These are phyloP conservation scores for Glyphotaelius pellucidus DNA, from an alignment of 2,888 invertebrate genomes.

Conservation along the genomic window DNA sequence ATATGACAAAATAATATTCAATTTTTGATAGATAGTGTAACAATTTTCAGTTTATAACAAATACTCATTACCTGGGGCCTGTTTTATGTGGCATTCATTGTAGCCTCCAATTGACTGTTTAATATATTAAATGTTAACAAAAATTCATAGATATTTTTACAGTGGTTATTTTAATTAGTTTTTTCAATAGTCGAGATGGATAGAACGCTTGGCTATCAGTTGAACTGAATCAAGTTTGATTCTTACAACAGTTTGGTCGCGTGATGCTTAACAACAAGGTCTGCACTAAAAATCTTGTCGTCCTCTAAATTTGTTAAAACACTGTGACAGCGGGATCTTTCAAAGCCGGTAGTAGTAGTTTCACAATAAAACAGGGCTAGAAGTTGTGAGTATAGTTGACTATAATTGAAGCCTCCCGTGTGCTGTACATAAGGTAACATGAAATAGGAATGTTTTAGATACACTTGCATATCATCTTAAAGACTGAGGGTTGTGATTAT, in stretches of 20 bases:
- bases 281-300: neutral
- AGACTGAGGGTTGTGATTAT: slow-evolving; percentile 55
- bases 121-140: neutral
- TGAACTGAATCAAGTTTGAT: neutral
- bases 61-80: neutral
- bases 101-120: neutral
- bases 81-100: neutral
- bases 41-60: neutral
- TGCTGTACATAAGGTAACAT: neutral
- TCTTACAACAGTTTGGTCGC: neutral
- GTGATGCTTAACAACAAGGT: too few species aligned
- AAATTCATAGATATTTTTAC: neutral
- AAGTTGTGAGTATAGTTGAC: neutral
- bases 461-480: slow-evolving; percentile 49
- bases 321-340: neutral
- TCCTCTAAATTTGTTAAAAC: neutral
- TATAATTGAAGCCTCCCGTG: neutral
- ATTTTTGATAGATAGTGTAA: neutral
- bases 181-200: too few species aligned
- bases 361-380: neutral
- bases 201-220: neutral
- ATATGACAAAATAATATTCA: slow-evolving; percentile 11
- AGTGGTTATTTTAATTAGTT: neutral
- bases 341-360: neutral
- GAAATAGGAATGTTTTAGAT: slow-evolving; percentile 22